Conservation (phyloP, 2,113 vertebrate species). For the Sturnus vulgaris region DNA sequence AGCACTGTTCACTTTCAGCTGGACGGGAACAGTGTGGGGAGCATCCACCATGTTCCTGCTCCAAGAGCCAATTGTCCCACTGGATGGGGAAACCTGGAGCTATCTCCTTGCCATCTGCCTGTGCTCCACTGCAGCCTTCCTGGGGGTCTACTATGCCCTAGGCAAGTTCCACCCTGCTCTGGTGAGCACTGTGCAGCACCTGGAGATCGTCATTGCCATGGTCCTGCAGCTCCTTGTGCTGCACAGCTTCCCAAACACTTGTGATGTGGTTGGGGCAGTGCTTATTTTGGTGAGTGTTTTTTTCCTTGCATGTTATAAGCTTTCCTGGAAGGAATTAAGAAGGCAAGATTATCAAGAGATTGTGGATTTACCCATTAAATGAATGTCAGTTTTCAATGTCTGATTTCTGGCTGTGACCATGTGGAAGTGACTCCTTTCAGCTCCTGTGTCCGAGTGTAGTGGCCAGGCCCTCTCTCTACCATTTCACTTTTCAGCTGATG, state of each 20-base stretch:
- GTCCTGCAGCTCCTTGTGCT: conserved; percentile 92
- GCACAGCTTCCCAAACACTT: conserved; percentile 87
- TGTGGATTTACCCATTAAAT: conserved; percentile 93
- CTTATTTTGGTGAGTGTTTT: conserved; percentile 94
- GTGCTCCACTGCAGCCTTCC: conserved; percentile 94
- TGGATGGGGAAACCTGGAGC: conserved; percentile 95
- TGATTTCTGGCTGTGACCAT: background rate
- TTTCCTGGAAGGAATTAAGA: conserved; percentile 86
- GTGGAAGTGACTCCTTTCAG: background rate
- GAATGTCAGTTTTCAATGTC: conserved; percentile 23
- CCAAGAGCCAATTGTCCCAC: conserved; percentile 94
- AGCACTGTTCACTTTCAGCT: conserved; percentile 96
- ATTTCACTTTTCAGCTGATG: background rate
- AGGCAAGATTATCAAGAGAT: conserved; percentile 94
- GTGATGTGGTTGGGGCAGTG: conserved; percentile 86
- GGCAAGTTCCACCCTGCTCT: conserved; percentile 95
- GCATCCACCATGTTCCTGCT: conserved; percentile 95
- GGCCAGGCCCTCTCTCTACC: conserved; percentile 5
- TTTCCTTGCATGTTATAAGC: conserved; percentile 88
- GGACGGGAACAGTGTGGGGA: conserved; percentile 96
- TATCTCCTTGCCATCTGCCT: conserved; percentile 93
- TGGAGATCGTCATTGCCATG: conserved; percentile 96
- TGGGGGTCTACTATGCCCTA: conserved; percentile 95
- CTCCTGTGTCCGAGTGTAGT: background rate
- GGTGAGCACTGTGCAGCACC: conserved; percentile 96